Conservation (phyloP, 2,797 vertebrate species). For the Mormyrus proboscirostris region DNA sequence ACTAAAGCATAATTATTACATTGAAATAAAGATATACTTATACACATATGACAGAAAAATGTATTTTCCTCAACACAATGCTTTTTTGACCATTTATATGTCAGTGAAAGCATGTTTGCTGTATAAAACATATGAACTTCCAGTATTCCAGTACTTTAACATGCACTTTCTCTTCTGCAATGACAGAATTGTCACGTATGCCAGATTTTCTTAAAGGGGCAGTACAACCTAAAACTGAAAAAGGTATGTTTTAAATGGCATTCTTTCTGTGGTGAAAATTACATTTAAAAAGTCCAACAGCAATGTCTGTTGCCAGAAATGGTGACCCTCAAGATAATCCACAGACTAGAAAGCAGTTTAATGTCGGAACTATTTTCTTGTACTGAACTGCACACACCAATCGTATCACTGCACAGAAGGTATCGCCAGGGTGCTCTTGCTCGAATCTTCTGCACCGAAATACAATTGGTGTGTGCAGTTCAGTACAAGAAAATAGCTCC, state of each 20-base stretch:
- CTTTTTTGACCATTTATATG: not conserved
- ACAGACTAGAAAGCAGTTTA: not conserved
- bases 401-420: not conserved
- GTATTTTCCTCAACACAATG: not conserved
- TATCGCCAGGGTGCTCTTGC: not conserved
- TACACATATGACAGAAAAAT: not conserved
- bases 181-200: not conserved
- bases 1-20: not conserved
- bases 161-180: not conserved
- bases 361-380: not conserved
- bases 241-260: not conserved
- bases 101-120: not conserved
- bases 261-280: not conserved
- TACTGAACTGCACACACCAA: not conserved
- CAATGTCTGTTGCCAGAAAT: not conserved
- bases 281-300: not conserved
- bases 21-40: not conserved
- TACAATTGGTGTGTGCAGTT: not conserved
- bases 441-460: not conserved
- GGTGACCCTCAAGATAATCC: not conserved
- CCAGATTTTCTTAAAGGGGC: not conserved
- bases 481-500: not conserved
- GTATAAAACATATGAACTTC: not conserved
- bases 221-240: not conserved
- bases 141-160: not conserved